Evolutionary conservation across 2,888 invertebrate species (phyloP), one percentile per base, ranked within the genome.

Genomic region (Strigamia crassipes): DNA sequence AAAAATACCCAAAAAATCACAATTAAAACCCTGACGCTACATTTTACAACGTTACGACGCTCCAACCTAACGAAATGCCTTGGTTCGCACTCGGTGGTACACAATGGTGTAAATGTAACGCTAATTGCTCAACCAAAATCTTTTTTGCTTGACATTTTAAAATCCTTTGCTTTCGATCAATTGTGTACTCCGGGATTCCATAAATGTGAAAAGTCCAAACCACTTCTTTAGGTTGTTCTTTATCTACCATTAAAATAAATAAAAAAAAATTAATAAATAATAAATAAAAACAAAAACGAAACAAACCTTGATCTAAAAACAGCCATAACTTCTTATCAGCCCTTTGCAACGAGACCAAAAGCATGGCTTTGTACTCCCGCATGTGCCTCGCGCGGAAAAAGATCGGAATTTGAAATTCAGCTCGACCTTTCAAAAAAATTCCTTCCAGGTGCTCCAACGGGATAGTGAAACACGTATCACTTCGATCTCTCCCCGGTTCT

Each of bases 71-170:
- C 8, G 18, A 51, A 51, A 51, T 51, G 1, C 51, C 51, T 18
- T 51, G 51, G 10, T 51, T 51, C 15, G 51, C 10, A 51, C 51
- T 51, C 21, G 80, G 80, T 46, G 80, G 42, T 23, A 80, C 80
- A 23, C 80, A 80, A n/a, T 80, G 80, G 27, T 51, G 38, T 9
- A 80, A 51, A 42, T 51, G 21, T 9, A 80, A 8, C 0, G 15
- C n/a, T 23, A 80, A 21, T 31, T 27, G 21, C n/a, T 80, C 80
- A 42, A 23, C 27, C n/a, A 80, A 10, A 27, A 51, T 10, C 23
- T 80, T 80, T n/a, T 80, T 80, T 2, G 51, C 21, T 51, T 80
- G 80, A 80, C 80, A 80, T 51, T 80, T 80, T 21, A 80, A 80
- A n/a, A 51, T 21, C 12, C 80, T 41, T 23, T 42, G 80, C 18